phyloP scores from a whole-genome alignment of 2,888 invertebrate species.

The Heliconius ethilla region DNA sequence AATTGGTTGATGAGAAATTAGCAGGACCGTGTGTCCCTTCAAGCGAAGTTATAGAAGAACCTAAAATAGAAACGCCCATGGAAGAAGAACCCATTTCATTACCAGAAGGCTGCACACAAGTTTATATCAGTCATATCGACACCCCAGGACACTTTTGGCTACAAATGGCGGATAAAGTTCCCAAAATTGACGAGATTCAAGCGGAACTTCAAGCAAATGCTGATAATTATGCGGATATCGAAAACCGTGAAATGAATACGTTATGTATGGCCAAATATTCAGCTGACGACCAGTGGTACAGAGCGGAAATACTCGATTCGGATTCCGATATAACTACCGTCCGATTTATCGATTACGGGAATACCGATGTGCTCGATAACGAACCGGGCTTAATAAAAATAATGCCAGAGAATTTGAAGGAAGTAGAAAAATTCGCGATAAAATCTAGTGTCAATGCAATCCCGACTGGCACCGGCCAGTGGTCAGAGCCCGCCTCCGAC shows the following conservation, averaged over 20 bases:
- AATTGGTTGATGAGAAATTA: conserved; percentile 69
- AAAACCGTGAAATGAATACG: conserved; percentile 82
- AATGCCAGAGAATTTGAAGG: conserved; percentile 82
- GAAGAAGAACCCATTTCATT: conserved; percentile 62
- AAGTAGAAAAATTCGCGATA: conserved; percentile 80
- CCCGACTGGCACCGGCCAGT: conserved; percentile 84
- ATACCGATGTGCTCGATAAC: conserved; percentile 87
- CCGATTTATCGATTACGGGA: conserved; percentile 90
- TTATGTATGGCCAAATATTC: conserved; percentile 90
- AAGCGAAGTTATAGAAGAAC: conserved; percentile 53
- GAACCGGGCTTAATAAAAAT: conserved; percentile 82
- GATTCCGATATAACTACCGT: conserved; percentile 89
- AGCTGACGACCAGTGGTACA: conserved; percentile 94
- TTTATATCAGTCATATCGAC: conserved; percentile 87
- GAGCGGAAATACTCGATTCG: conserved; percentile 92
- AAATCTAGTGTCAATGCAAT: conserved; percentile 86
- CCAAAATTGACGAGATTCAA: conserved; percentile 83
- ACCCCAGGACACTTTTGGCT: conserved; percentile 89
- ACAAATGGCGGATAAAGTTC: conserved; percentile 82
- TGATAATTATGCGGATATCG: conserved; percentile 75
- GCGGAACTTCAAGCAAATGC: conserved; percentile 84
- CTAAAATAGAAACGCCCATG: conserved; percentile 53
- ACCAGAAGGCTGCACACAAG: conserved; percentile 71
- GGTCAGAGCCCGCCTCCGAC: conserved; percentile 84
- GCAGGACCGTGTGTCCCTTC: conserved; percentile 62